Base-by-base conservation (phyloP, 1,140 invertebrate species). In the Sitobion miscanthi region DNA sequence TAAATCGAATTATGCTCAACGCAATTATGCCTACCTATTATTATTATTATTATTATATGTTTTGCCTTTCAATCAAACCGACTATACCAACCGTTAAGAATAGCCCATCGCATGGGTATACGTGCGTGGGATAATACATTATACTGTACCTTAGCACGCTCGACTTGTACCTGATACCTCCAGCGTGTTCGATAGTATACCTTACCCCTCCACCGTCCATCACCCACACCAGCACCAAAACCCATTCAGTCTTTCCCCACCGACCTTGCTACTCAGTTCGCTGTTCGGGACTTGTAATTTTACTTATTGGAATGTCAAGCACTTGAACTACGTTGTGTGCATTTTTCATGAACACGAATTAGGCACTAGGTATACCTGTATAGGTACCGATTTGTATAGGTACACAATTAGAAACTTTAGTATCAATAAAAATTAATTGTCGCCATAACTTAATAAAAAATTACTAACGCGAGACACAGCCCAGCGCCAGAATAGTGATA, bases 111-210 rank as follows among this genome's bases (percentile, higher is more conserved):
- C 85, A 87, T n/a, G 45, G 14, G 30, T 87, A 87, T 87, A 87
- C 85, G 85, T 47, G 85, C 85, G 45, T 87, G 85, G 85, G 85
- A 87, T 87, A 87, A 47, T 47, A 87, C 25, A 87, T 87, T 87
- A 77, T n/a, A 87, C 45, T 87, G 25, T 87, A 87, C 85, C 85
- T 87, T n/a, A 49, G 42, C 85, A 87, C 85, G 85, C 45, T 87
- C 85, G 85, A 87, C 45, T 87, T 87, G 85, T 87, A 87, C 85
- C 42, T 47, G 42, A 87, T 87, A 87, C 42, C 42, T 47, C 25
- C 14, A 17, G 85, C 30, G 30, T 87, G 85, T 87, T 87, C 85
- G 45, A 87, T 87, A 86, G 38, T 42, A 42, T 45, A 87, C 23
- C 45, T 87, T 30, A 47, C 85, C 85, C 85, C 85, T 47, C 85